A percentile compares a stretch with the other conserved stretches of the same genome.
These are phyloP conservation scores for Autographa gamma DNA, from an alignment of 2,888 invertebrate genomes.

Conservation along the genomic window DNA sequence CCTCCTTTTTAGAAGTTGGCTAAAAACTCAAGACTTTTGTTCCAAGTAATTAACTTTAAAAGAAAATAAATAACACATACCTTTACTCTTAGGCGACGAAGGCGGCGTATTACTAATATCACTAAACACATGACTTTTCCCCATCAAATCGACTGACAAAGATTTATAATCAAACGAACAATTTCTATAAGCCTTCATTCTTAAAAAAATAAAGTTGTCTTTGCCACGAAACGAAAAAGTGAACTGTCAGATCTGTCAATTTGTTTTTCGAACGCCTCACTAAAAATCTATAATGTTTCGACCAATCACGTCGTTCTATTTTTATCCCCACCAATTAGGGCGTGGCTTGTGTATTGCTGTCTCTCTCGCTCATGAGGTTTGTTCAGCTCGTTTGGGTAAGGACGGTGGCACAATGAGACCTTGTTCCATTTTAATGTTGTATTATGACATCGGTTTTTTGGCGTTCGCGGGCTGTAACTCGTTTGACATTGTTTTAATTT, in stretches of 20 bases:
- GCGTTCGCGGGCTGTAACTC: conserved; percentile 51
- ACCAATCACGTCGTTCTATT: conserved; percentile 79
- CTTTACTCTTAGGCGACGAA: conserved; percentile 81
- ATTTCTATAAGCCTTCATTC: conserved; percentile 71
- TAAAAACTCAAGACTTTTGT: neutral
- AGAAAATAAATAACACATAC: conserved; percentile 60
- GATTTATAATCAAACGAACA: conserved; percentile 69
- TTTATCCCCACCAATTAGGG: conserved; percentile 82
- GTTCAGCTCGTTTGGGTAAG: conserved; percentile 70
- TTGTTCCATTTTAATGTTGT: conserved; percentile 49
- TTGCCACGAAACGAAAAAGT: conserved; percentile 72
- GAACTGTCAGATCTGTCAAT: conserved; percentile 77
- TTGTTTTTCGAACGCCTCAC: conserved; percentile 75
- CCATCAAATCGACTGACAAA: conserved; percentile 72
- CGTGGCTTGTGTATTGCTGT: conserved; percentile 77
- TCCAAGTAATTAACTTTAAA: neutral
- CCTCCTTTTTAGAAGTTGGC: no score
- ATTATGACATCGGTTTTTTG: conserved; percentile 33
- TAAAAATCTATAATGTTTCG: conserved; percentile 85
- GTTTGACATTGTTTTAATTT: conserved; percentile 43
- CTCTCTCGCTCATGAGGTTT: conserved; percentile 81
- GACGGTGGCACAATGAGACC: conserved; percentile 64
- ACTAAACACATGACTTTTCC: conserved; percentile 65
- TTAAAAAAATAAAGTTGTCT: conserved; percentile 41
- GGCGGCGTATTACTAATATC: conserved; percentile 72